Conservation (phyloP, 2,113 vertebrate species). For the Ondatra zibethicus region DNA sequence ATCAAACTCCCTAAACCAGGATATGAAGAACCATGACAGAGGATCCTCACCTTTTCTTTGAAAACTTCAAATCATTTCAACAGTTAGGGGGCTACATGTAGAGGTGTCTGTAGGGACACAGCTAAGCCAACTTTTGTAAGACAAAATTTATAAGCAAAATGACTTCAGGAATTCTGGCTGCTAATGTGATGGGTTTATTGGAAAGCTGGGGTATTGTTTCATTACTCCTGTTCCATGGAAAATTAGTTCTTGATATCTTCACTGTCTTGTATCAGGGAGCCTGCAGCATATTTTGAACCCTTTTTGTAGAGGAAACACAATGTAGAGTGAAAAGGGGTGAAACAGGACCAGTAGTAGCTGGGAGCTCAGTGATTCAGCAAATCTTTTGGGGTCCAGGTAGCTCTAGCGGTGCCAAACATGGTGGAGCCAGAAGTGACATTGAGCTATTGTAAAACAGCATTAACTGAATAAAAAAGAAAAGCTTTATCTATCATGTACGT, state of each 20-base stretch:
- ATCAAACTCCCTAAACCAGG: not conserved
- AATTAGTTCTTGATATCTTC: not conserved
- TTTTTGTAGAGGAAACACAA: not conserved
- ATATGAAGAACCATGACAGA: not conserved
- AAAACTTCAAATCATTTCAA: constrained; percentile 35
- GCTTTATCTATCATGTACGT: not conserved
- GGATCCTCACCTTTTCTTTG: not conserved
- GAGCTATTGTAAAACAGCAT: not conserved
- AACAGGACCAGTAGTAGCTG: not conserved
- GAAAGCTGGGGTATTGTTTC: not conserved
- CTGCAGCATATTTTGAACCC: not conserved
- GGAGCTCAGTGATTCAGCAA: not conserved
- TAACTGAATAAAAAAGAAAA: not conserved
- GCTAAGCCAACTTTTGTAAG: not conserved
- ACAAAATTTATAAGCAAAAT: not conserved
- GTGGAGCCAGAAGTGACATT: not conserved
- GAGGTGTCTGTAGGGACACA: not conserved
- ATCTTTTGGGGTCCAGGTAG: not conserved
- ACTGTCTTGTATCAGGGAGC: not conserved
- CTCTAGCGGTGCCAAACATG: not conserved
- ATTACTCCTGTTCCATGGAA: not conserved
- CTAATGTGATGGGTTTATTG: not conserved
- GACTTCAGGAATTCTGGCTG: not conserved
- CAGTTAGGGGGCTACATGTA: not conserved
- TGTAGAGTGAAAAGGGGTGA: not conserved